Base-by-base conservation (phyloP, 2,888 invertebrate species). In the Xestia rhomboidea region DNA sequence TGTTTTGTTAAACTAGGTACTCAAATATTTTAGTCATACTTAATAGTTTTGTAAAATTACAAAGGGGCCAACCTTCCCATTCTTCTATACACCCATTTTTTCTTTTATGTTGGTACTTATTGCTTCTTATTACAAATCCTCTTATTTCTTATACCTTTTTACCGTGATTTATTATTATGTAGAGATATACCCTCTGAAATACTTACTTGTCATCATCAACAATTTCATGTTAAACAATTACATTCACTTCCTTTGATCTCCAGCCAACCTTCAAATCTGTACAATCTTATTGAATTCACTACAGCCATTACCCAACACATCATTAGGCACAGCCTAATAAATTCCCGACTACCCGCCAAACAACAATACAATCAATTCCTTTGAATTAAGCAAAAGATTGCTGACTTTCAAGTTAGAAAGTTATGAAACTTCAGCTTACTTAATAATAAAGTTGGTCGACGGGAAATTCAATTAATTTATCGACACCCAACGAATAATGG, bases 391-490 rank as follows among this genome's bases (percentile, higher is more conserved):
- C 76, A 84, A 82, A 88, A 90, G 88, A 89, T 89, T 90, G 75
- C 77, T 85, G 88, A 89, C 87, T 91, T 88, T 83, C 80, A 82
- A 86, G 72, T 80, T 81, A 46, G 67, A 70, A 86, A 88, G 89
- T 90, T 90, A 88, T 89, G 88, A 89, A 91, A 92, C 88, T 91
- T 88, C 72, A 84, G 89, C 90, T 87, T 89, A 90, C 90, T 87
- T 90, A 87, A 91, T 92, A 91, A 91, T 90, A 90, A 93, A 93
- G 89, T 93, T 92, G 85, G 80, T 82, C 85, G 87, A 85, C 81
- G 88, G 90, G 89, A 88, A 93, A 92, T 94, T 94, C 91, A 92
- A 94, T 94, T 93, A 94, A 94, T 94, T 92, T 92, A 92, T 93
- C 92, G 92, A 90, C 89, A 91, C 89, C 85, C 89, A 89, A 89